Conservation (phyloP, 2,888 invertebrate species). For the Parnassius apollo region DNA sequence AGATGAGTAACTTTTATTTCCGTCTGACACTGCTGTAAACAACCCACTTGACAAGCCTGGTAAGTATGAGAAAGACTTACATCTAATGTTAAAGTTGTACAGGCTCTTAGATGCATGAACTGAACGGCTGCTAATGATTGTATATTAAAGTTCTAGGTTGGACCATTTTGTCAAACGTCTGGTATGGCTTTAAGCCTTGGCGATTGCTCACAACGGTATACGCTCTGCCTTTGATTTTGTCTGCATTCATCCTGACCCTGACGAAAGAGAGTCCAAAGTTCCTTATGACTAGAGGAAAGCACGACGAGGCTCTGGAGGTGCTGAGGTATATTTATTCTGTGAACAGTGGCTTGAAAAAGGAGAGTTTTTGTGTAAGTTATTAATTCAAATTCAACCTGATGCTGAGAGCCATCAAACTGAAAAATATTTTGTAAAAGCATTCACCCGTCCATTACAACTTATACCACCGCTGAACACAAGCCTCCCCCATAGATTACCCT, state of each 20-base stretch:
- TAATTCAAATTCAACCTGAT: too few relatives aligned
- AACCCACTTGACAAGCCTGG: too few relatives aligned
- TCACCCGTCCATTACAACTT: too few relatives aligned
- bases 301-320: constrained; percentile 78
- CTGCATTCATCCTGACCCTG: constrained; percentile 48
- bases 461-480: too few relatives aligned
- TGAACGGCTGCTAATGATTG: not conserved
- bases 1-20: too few relatives aligned
- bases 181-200: constrained; percentile 84
- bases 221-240: constrained; percentile 80
- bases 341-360: constrained; percentile 50
- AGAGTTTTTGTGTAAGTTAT: constrained; percentile 56
- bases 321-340: constrained; percentile 52
- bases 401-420: not conserved
- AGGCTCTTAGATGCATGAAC: not conserved
- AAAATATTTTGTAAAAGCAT: too few relatives aligned
- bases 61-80: too few relatives aligned
- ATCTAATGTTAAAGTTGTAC: too few relatives aligned
- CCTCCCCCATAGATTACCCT: too few relatives aligned
- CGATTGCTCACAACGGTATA: constrained; percentile 84
- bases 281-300: constrained; percentile 82
- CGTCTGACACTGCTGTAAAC: too few relatives aligned
- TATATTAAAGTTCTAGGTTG: constrained; percentile 81
- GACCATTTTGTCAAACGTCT: constrained; percentile 81
- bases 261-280: constrained; percentile 91